These are phyloP conservation scores for Periphyllus acericola DNA, from an alignment of 2,888 invertebrate genomes.

Conservation along the genomic window DNA sequence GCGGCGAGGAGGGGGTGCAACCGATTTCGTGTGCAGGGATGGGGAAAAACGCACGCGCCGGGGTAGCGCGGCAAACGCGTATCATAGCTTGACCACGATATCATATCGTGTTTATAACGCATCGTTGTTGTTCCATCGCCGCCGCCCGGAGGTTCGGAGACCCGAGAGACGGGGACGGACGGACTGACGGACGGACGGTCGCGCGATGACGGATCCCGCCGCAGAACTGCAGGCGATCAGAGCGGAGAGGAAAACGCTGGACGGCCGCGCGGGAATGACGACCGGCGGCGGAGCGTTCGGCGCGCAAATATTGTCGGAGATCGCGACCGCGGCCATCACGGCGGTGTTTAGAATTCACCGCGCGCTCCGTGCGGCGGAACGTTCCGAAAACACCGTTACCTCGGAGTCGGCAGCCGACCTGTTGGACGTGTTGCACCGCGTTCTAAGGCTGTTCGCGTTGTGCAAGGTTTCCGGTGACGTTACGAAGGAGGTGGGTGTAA, in stretches of 20 bases:
- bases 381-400: slow-evolving; percentile 9
- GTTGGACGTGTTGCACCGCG: slow-evolving; percentile 41
- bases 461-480: slow-evolving; percentile 57
- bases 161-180: too few species aligned
- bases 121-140: too few species aligned
- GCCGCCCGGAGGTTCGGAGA: neutral
- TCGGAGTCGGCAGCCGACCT: slow-evolving; percentile 39
- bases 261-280: neutral
- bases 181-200: neutral
- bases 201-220: neutral
- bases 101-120: neutral
- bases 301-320: slow-evolving; percentile 18
- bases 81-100: too few species aligned
- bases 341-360: slow-evolving; percentile 45
- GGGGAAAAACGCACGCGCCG: too few species aligned
- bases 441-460: slow-evolving; percentile 39
- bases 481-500: neutral
- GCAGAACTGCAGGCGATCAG: slow-evolving; percentile 26
- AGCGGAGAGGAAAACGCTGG: slow-evolving; percentile 5
- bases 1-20: too few species aligned
- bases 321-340: slow-evolving; percentile 15
- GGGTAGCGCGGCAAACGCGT: too few species aligned
- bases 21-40: too few species aligned
- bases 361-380: slow-evolving; percentile 27
- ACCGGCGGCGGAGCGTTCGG: neutral